Percentiles rank a stretch among this genome's conserved stretches.
Evolutionary conservation across 64 coral and sea anemone species (phyloP).

Genomic region (Pachyseris speciosa): DNA sequence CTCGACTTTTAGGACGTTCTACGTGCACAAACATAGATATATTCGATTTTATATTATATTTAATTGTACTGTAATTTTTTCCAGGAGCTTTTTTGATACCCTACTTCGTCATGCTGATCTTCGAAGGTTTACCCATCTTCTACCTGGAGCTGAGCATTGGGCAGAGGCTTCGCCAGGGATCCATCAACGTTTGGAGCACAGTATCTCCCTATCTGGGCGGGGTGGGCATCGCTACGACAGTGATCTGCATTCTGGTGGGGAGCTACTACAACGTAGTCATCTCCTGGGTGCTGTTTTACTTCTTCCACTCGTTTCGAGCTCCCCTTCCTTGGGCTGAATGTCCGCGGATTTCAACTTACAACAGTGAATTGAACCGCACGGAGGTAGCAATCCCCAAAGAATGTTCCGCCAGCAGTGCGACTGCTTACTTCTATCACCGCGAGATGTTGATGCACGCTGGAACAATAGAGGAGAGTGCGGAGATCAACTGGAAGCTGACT

Average conservation of each 20-base stretch:
- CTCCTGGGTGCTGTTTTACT: slow-evolving; percentile 93
- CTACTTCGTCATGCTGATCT: slow-evolving; percentile 87
- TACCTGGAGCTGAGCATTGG: slow-evolving; percentile 93
- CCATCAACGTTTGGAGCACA: slow-evolving; percentile 94
- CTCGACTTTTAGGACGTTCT: too few species aligned
- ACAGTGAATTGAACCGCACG: slow-evolving; percentile 7
- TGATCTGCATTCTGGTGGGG: slow-evolving; percentile 76
- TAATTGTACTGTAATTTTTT: too few species aligned
- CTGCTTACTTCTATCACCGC: slow-evolving; percentile 83
- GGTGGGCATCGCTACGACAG: slow-evolving; percentile 81
- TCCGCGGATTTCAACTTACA: slow-evolving; percentile 42
- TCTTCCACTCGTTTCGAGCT: slow-evolving; percentile 88
- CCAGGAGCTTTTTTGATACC: slow-evolving; percentile 93
- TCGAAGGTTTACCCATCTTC: slow-evolving; percentile 93
- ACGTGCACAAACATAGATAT: too few species aligned
- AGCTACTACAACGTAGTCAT: slow-evolving; percentile 96
- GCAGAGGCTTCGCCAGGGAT: slow-evolving; percentile 89
- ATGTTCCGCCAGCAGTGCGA: slow-evolving; percentile 74
- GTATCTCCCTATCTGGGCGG: slow-evolving; percentile 92
- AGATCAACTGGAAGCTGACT: slow-evolving; percentile 83
- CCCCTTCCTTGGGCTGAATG: slow-evolving; percentile 92
- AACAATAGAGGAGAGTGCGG: slow-evolving; percentile 49
- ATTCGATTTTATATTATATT: too few species aligned
- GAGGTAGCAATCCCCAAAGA: slow-evolving; percentile 29
- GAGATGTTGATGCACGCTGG: slow-evolving; percentile 71